Conservation (phyloP, 2,113 vertebrate genomes). For the Nerophis lumbriciformis region DNA sequence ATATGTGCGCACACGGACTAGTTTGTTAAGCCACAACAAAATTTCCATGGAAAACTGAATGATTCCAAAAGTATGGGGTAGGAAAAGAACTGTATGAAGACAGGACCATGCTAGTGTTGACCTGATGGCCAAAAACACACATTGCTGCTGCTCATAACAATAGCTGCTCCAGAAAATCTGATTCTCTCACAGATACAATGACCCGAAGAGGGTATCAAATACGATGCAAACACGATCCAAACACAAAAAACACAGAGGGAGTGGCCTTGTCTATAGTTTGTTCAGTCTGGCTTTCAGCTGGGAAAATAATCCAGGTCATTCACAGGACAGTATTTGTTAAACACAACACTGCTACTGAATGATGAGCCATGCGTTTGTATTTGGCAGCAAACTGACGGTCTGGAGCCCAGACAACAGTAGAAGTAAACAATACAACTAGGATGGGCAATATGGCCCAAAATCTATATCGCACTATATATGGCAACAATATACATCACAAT, state of each 20-base stretch:
- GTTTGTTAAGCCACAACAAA: too few species aligned
- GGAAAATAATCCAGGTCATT: slow-evolving; percentile 28
- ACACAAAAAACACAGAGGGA: slow-evolving; percentile 45
- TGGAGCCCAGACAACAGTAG: slow-evolving; percentile 1
- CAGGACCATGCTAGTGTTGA: not conserved
- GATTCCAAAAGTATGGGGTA: too few species aligned
- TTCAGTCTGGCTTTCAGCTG: slow-evolving; percentile 36
- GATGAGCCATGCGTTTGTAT: slow-evolving; percentile 5
- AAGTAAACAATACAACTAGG: not conserved
- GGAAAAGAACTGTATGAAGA: not conserved
- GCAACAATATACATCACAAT: too few species aligned
- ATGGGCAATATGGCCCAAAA: too few species aligned
- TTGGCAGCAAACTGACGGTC: slow-evolving; percentile 3
- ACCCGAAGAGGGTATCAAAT: slow-evolving; percentile 25
- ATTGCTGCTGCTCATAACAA: slow-evolving; percentile 2
- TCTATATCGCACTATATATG: too few species aligned
- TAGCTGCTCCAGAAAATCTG: slow-evolving; percentile 11
- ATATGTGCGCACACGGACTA: too few species aligned
- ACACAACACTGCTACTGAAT: slow-evolving; percentile 4
- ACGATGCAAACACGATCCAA: slow-evolving; percentile 35
- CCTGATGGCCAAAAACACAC: slow-evolving; percentile 2
- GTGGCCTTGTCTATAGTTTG: slow-evolving; percentile 29
- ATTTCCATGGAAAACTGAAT: too few species aligned
- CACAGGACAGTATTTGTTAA: slow-evolving; percentile 23
- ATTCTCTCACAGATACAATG: slow-evolving; percentile 23